These are phyloP conservation scores for Cosmopolites sordidus DNA, from an alignment of 2,888 invertebrate species.

Conservation along the genomic window DNA sequence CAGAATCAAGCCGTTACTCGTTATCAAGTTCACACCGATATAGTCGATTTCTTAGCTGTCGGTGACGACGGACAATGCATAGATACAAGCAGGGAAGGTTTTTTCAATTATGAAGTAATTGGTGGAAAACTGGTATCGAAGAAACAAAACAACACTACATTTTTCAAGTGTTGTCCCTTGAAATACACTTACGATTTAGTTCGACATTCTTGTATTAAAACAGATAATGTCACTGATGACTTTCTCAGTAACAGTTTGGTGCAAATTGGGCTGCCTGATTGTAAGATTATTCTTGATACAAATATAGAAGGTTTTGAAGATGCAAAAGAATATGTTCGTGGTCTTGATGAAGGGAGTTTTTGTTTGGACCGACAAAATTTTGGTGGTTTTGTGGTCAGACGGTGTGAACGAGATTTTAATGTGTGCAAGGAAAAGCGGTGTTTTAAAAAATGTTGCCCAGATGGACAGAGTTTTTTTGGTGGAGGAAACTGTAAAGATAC, in stretches of 20 bases:
- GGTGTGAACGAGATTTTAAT: conserved; percentile 32
- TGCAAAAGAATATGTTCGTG: conserved; percentile 6
- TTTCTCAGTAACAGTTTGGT: conserved; percentile 31
- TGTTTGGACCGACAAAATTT: conserved; percentile 31
- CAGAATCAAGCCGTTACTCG: not conserved
- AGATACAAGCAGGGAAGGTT: not conserved
- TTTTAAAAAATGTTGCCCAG: conserved; percentile 55
- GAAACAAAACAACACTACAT: conserved; percentile 10
- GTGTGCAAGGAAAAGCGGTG: conserved; percentile 40
- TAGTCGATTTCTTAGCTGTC: not conserved
- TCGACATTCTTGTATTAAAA: conserved; percentile 30
- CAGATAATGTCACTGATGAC: conserved; percentile 17
- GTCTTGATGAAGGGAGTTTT: conserved; percentile 8
- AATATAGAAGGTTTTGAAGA: conserved; percentile 3
- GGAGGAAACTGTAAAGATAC: conserved; percentile 35
- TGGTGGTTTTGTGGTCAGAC: conserved; percentile 30
- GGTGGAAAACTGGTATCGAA: conserved; percentile 7
- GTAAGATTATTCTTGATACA: conserved; percentile 34
- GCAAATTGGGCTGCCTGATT: conserved; percentile 34
- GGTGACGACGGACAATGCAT: conserved; percentile 2
- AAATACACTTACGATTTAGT: conserved; percentile 30
- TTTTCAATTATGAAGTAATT: conserved; percentile 1
- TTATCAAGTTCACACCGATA: not conserved
- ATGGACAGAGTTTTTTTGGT: conserved; percentile 51
- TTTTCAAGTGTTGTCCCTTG: conserved; percentile 38